A percentile compares a stretch with the other conserved stretches of the same genome.
phyloP scores from a whole-genome alignment of 2,888 invertebrate species.

The Dendrolimus houi region DNA sequence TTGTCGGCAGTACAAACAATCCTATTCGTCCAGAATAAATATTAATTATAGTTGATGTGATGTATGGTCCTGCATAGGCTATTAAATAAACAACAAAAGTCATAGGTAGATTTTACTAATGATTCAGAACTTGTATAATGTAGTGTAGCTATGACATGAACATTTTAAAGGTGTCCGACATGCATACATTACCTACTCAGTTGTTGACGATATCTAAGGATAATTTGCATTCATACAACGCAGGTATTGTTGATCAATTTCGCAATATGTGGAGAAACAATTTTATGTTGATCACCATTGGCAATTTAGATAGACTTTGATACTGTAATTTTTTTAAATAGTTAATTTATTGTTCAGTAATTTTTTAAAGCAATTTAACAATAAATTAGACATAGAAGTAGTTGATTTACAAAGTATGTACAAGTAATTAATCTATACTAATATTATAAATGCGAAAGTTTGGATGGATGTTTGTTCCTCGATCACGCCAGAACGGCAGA shows the following conservation, averaged over 20 bases:
- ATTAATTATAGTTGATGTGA: slow-evolving; percentile 8
- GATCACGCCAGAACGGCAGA: too few species aligned
- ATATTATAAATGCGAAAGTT: too few species aligned
- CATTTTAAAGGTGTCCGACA: slow-evolving; percentile 26
- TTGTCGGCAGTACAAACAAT: slow-evolving; percentile 3
- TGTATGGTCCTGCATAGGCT: slow-evolving; percentile 12
- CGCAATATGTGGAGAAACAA: slow-evolving; percentile 30
- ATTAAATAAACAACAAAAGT: slow-evolving; percentile 10
- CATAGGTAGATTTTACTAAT: slow-evolving; percentile 15
- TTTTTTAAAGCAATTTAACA: too few species aligned
- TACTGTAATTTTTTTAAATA: too few species aligned
- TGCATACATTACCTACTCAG: slow-evolving; percentile 17
- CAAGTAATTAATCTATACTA: too few species aligned
- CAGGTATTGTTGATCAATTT: slow-evolving; percentile 38
- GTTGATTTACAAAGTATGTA: too few species aligned
- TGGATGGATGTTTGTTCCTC: too few species aligned
- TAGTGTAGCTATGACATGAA: slow-evolving; percentile 4
- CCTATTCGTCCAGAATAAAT: too few species aligned
- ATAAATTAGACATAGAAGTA: too few species aligned
- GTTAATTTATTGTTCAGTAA: too few species aligned
- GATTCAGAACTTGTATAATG: slow-evolving; percentile 19
- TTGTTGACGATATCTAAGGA: slow-evolving; percentile 11
- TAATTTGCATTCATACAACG: slow-evolving; percentile 43
- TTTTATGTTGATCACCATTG: too few species aligned
- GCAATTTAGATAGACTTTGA: too few species aligned